Conservation (phyloP, 2,888 invertebrate genomes). For the Apamea monoglypha region DNA sequence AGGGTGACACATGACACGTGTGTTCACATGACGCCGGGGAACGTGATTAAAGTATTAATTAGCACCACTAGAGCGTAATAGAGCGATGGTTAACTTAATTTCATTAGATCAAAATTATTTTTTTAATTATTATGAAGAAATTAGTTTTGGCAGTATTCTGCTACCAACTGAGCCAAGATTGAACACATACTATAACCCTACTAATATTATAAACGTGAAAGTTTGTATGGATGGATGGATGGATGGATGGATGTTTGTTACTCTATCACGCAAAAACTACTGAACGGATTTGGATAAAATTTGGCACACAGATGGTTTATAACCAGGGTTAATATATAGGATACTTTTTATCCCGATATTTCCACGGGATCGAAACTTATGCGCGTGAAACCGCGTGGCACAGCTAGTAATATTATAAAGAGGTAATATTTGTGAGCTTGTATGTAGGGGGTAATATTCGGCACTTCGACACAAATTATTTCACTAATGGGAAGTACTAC, state of each 20-base stretch:
- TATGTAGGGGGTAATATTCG: neutral
- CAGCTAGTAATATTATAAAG: neutral
- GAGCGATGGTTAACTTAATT: conserved; percentile 1
- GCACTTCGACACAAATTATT: neutral
- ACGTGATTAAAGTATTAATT: conserved; percentile 24
- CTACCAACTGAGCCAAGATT: too few species aligned
- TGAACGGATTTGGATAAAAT: too few species aligned
- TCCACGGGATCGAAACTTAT: too few species aligned
- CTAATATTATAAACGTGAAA: too few species aligned
- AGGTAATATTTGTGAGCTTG: neutral
- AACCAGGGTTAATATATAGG: too few species aligned
- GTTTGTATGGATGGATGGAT: too few species aligned
- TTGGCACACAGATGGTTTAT: too few species aligned
- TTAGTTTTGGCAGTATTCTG: neutral
- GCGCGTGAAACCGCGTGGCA: too few species aligned
- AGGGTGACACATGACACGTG: neutral
- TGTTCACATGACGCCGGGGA: neutral
- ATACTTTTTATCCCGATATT: too few species aligned
- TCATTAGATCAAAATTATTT: neutral
- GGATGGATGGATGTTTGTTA: too few species aligned
- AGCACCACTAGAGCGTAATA: neutral
- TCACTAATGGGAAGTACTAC: neutral
- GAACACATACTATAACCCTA: neutral
- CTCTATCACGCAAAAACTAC: too few species aligned
- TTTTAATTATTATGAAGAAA: too few species aligned